Evolutionary conservation across 2,113 vertebrate species (phyloP).

Genomic region (Heterotilapia buettikoferi): DNA sequence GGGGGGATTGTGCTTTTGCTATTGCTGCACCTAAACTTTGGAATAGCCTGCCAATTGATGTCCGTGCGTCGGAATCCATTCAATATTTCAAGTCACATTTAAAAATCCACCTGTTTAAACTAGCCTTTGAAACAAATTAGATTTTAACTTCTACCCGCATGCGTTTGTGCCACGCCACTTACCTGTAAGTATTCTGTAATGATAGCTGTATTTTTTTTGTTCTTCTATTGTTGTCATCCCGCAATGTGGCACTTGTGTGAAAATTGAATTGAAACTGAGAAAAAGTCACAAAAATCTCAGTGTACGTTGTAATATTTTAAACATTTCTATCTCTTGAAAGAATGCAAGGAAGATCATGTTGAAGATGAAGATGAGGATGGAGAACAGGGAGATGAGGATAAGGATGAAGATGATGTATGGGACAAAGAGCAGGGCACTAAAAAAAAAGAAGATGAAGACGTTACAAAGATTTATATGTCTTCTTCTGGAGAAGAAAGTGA

Average conservation of each 20-base stretch:
- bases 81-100: not conserved
- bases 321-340: not conserved
- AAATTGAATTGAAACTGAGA: not conserved
- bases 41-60: not conserved
- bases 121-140: fast-evolving
- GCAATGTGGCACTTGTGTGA: not conserved
- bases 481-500: not conserved
- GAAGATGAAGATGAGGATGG: not conserved
- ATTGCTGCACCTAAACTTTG: not conserved
- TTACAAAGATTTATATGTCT: fast-evolving
- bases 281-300: not conserved
- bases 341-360: not conserved
- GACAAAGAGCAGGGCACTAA: not conserved
- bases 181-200: not conserved
- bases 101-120: not conserved
- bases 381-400: not conserved
- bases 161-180: not conserved
- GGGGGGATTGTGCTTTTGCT: not conserved
- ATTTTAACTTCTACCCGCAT: not conserved
- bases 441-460: fast-evolving
- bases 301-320: not conserved
- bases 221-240: not conserved
- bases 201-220: not conserved
- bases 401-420: not conserved
- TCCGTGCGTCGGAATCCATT: not conserved